Conservation (phyloP, 2,113 vertebrate genomes). For the Colius striatus region DNA sequence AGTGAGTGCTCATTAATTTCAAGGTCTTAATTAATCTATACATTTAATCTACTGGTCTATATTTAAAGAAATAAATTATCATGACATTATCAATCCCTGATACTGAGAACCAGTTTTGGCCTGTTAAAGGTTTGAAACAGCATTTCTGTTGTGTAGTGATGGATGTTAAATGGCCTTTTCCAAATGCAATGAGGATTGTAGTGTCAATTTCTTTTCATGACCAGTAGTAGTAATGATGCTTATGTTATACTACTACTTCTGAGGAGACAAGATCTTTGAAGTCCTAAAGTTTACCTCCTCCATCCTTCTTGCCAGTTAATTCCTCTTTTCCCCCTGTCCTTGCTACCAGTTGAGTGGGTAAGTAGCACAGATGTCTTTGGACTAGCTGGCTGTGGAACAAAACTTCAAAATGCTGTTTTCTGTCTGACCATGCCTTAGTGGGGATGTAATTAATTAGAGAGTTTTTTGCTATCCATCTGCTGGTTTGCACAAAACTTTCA, state of each 20-base stretch:
- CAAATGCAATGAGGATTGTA: not conserved
- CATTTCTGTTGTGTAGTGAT: not conserved
- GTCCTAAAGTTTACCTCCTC: not conserved
- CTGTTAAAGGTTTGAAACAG: not conserved
- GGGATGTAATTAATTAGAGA: slow-evolving; percentile 60
- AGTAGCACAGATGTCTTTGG: not conserved
- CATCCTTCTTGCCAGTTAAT: not conserved
- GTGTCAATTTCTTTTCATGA: not conserved
- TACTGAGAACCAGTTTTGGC: not conserved
- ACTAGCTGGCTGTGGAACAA: slow-evolving; percentile 10
- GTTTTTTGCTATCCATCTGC: slow-evolving; percentile 44
- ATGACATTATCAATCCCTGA: not conserved
- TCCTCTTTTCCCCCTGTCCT: not conserved
- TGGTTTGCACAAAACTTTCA: slow-evolving; percentile 42
- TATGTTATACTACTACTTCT: not conserved
- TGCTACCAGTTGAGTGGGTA: not conserved
- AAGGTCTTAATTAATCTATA: not conserved
- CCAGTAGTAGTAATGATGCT: not conserved
- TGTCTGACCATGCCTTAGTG: slow-evolving; percentile 24
- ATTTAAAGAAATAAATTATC: not conserved
- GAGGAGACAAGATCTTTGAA: not conserved
- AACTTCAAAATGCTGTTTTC: slow-evolving; percentile 13
- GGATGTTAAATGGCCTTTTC: not conserved
- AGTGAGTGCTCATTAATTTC: not conserved
- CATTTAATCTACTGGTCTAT: not conserved